These are phyloP conservation scores for Trypoxylus dichotomus DNA, from an alignment of 1,140 invertebrate genomes.

Conservation along the genomic window DNA sequence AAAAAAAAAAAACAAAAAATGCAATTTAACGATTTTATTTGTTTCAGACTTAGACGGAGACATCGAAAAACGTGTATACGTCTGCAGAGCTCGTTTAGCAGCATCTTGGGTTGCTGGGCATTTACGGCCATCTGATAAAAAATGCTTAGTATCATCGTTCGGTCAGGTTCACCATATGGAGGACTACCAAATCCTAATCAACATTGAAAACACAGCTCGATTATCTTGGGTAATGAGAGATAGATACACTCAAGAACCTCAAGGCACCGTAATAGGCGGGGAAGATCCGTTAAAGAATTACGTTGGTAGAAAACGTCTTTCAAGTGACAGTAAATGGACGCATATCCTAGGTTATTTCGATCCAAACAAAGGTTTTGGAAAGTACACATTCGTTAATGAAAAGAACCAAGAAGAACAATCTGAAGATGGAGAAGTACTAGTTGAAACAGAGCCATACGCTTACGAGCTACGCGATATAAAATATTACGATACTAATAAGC, in stretches of 20 bases:
- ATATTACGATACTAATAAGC: slow-evolving; percentile 61
- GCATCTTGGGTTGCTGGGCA: slow-evolving; percentile 72
- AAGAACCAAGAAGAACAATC: slow-evolving; percentile 60
- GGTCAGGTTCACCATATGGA: slow-evolving; percentile 62
- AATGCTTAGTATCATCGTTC: slow-evolving; percentile 67
- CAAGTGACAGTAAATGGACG: slow-evolving; percentile 53
- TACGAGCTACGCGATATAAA: slow-evolving; percentile 72
- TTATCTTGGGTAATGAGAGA: slow-evolving; percentile 72
- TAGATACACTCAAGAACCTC: slow-evolving; percentile 63
- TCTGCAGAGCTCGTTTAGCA: slow-evolving; percentile 71
- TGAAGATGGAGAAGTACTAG: slow-evolving; percentile 71
- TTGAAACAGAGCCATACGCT: slow-evolving; percentile 74
- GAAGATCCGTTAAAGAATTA: slow-evolving; percentile 54
- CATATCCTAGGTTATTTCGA: slow-evolving; percentile 71
- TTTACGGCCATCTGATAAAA: slow-evolving; percentile 56
- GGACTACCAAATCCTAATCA: slow-evolving; percentile 74
- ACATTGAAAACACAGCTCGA: slow-evolving; percentile 73
- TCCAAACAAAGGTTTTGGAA: slow-evolving; percentile 63
- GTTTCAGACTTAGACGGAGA: slow-evolving; percentile 42
- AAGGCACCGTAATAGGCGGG: slow-evolving; percentile 67
- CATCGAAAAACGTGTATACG: slow-evolving; percentile 60
- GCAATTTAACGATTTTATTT: slow-evolving; percentile 10
- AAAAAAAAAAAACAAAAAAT: not conserved
- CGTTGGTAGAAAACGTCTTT: slow-evolving; percentile 56
- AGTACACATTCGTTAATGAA: slow-evolving; percentile 67